Percentiles rank a stretch among this genome's conserved stretches.
These are phyloP conservation scores for Heliconius sara DNA, from an alignment of 2,888 invertebrate genomes.

Conservation along the genomic window DNA sequence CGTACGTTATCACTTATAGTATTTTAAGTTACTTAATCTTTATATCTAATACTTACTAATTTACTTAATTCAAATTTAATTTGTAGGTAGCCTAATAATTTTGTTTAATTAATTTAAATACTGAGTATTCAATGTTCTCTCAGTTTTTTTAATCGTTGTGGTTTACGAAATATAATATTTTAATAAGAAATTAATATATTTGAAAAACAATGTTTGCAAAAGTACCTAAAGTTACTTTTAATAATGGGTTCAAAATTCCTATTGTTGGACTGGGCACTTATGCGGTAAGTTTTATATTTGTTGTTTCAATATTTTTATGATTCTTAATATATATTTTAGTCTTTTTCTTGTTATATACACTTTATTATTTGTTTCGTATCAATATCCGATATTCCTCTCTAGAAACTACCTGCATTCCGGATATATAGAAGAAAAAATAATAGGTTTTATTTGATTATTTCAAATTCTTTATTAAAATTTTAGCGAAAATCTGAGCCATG, in stretches of 20 bases:
- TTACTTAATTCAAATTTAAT: too few species aligned
- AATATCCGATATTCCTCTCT: too few species aligned
- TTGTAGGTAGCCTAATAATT: too few species aligned
- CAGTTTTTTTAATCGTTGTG: background rate
- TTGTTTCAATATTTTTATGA: too few species aligned
- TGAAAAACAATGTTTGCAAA: conserved; percentile 61
- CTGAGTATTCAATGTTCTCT: background rate
- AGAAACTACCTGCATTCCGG: too few species aligned
- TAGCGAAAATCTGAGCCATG: conserved; percentile 69
- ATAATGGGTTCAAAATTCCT: conserved; percentile 85
- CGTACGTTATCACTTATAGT: background rate
- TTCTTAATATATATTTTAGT: too few species aligned
- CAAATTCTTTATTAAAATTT: conserved; percentile 32
- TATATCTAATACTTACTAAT: background rate
- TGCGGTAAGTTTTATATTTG: conserved; percentile 59
- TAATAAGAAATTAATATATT: background rate
- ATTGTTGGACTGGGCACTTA: conserved; percentile 88
- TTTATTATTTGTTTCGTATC: background rate
- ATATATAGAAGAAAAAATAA: too few species aligned
- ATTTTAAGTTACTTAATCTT: background rate
- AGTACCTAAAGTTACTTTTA: conserved; percentile 70
- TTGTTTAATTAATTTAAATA: background rate
- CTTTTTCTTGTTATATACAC: background rate
- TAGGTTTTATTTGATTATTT: too few species aligned
- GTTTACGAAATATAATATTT: background rate